Percentiles rank a stretch among this genome's conserved stretches.
Evolutionary conservation across 2,797 vertebrate species (phyloP).

Genomic region (Serranus cabrilla): DNA sequence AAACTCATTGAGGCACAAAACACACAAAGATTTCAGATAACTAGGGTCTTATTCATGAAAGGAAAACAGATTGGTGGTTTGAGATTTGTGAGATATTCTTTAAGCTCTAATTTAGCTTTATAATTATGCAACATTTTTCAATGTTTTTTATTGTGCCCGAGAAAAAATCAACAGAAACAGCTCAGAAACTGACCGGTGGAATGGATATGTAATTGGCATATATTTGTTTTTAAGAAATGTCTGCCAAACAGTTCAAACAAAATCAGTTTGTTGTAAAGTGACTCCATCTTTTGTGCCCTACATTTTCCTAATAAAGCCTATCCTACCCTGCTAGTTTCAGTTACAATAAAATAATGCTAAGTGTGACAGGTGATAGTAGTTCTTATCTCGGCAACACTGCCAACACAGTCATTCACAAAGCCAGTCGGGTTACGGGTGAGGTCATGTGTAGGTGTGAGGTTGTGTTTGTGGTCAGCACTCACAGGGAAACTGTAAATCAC

Average conservation of each 20-base stretch:
- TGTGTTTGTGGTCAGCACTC: conserved; percentile 6
- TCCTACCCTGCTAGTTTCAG: not conserved
- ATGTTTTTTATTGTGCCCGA: not conserved
- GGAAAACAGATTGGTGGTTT: not conserved
- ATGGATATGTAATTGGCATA: too few relatives aligned
- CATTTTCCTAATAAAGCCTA: not conserved
- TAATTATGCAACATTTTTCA: not conserved
- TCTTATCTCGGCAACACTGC: conserved; percentile 4
- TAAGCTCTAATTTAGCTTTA: too few relatives aligned
- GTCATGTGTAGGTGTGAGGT: conserved; percentile 4
- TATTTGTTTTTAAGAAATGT: too few relatives aligned
- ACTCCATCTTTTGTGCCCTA: conserved; percentile 8
- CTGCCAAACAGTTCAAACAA: too few relatives aligned
- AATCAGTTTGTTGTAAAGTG: not conserved
- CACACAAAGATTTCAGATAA: not conserved
- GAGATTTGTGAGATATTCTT: not conserved
- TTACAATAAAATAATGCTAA: not conserved
- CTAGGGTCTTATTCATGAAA: not conserved
- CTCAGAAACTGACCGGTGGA: not conserved
- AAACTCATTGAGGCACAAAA: not conserved
- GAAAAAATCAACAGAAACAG: not conserved
- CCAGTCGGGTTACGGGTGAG: not conserved
- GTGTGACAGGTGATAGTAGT: conserved; percentile 1
- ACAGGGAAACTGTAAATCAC: conserved; percentile 24
- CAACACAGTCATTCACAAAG: conserved; percentile 34